Conservation (phyloP, 2,113 vertebrate genomes). For the Lamprotornis superbus region DNA sequence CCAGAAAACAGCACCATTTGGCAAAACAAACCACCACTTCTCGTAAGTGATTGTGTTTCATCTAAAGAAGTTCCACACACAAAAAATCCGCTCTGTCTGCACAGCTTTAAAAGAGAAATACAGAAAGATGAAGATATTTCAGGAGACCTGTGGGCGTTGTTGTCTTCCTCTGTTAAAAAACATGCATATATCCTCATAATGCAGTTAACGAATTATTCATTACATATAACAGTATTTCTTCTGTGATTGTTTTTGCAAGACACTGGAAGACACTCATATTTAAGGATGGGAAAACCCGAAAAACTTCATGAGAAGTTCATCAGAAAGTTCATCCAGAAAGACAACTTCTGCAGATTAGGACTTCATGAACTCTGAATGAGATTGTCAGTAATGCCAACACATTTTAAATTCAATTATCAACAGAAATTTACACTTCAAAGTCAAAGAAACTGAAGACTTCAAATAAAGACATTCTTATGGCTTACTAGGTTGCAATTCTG, state of each 20-base stretch:
- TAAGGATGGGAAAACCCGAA: background rate
- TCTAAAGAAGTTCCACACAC: background rate
- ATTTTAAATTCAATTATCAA: background rate
- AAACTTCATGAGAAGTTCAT: background rate
- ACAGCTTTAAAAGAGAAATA: background rate
- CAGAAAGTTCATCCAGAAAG: background rate
- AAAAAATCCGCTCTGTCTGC: background rate
- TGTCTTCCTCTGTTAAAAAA: background rate
- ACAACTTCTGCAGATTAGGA: background rate
- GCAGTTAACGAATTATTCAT: background rate
- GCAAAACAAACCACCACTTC: background rate
- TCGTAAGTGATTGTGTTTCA: background rate
- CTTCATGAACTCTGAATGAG: background rate
- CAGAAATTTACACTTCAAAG: background rate
- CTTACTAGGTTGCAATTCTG: background rate
- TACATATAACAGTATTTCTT: background rate
- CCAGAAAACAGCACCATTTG: background rate
- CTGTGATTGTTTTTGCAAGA: background rate
- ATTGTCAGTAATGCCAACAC: background rate
- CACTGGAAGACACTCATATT: background rate
- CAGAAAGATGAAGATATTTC: background rate
- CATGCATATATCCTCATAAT: background rate
- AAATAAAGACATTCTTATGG: background rate
- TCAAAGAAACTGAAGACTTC: background rate
- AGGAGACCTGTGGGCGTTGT: background rate